These are phyloP conservation scores for Eidolon dupreanum DNA, from an alignment of 2,797 vertebrate genomes.

Conservation along the genomic window DNA sequence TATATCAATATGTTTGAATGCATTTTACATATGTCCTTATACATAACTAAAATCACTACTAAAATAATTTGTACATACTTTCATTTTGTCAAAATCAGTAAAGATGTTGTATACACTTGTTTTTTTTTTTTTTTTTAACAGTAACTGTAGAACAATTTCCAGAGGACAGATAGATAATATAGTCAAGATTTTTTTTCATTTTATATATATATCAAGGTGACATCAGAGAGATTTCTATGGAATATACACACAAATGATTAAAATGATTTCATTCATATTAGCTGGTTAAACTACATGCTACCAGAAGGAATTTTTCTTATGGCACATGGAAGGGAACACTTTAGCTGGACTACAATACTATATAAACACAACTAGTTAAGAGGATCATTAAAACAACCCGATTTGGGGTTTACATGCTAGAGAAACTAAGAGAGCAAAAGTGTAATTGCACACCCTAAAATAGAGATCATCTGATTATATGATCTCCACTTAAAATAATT, in stretches of 20 bases:
- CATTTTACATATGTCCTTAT: neutral
- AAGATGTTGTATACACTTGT: neutral
- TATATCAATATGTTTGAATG: neutral
- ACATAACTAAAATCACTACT: neutral
- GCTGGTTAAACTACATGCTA: neutral
- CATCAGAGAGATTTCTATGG: neutral
- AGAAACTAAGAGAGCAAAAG: neutral
- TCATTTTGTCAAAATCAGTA: neutral
- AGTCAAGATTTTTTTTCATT: neutral
- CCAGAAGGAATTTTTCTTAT: neutral
- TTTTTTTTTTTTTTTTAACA: neutral
- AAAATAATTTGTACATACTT: neutral
- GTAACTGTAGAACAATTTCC: neutral
- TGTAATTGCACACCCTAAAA: neutral
- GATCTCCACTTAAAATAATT: conserved; percentile 14
- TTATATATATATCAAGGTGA: neutral
- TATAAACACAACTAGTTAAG: conserved; percentile 31
- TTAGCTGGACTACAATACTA: neutral
- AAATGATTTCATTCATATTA: neutral
- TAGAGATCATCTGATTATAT: conserved; percentile 26
- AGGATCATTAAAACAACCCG: neutral
- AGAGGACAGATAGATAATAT: neutral
- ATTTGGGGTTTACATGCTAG: neutral
- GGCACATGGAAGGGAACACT: neutral
- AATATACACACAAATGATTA: neutral